Percentiles rank a stretch among this genome's conserved stretches.
phyloP scores from a whole-genome alignment of 2,888 invertebrate species.

The Melikaiella ostensackeni region DNA sequence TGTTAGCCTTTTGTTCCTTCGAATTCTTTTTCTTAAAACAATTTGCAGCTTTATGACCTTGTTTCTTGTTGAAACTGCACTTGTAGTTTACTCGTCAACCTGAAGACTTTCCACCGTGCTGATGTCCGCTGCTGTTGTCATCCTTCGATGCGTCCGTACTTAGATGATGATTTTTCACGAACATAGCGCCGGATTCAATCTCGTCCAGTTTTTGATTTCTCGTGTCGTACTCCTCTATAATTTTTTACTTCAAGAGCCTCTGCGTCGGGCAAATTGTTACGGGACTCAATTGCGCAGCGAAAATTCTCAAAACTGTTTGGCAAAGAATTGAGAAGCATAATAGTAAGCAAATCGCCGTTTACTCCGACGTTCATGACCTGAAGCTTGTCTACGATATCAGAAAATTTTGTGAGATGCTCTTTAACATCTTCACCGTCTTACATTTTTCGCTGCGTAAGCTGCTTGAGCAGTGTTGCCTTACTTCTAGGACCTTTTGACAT shows the following conservation, averaged over 20 bases:
- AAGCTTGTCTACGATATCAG: too few relatives aligned
- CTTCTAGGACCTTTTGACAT: too few relatives aligned
- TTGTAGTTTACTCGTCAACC: too few relatives aligned
- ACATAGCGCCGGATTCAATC: constrained; percentile 32
- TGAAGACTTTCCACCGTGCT: background rate
- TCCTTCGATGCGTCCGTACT: background rate
- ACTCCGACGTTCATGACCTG: too few relatives aligned
- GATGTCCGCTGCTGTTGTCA: background rate
- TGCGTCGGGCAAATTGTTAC: constrained; percentile 47
- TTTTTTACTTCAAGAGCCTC: constrained; percentile 54
- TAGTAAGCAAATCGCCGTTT: too few relatives aligned
- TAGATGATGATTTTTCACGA: background rate
- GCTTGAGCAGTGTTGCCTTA: too few relatives aligned
- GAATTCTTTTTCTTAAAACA: background rate
- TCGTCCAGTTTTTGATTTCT: constrained; percentile 24
- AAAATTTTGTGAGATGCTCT: too few relatives aligned
- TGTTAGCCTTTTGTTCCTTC: constrained; percentile 25
- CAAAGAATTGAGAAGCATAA: constrained; percentile 49
- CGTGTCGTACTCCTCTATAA: constrained; percentile 50
- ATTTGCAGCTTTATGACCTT: background rate
- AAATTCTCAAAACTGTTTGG: constrained; percentile 54
- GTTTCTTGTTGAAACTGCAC: too few relatives aligned
- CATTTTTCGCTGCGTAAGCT: too few relatives aligned
- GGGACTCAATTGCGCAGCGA: too few relatives aligned
- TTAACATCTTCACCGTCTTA: too few relatives aligned